Percentiles rank a stretch among this genome's conserved stretches.
phyloP scores from a whole-genome alignment of 92 coral and sea anemone genomes.

The Metridium senile region DNA sequence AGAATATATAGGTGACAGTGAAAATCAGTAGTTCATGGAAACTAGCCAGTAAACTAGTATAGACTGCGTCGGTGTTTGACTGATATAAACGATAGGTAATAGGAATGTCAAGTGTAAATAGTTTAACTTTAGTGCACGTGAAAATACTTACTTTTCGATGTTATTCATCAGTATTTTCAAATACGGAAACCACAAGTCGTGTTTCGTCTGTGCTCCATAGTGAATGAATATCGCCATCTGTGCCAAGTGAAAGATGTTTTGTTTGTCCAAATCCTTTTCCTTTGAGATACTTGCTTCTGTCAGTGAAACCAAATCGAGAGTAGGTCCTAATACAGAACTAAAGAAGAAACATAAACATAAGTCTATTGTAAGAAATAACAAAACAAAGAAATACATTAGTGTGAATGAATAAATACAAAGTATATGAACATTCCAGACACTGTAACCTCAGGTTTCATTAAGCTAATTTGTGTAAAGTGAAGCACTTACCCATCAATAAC shows the following conservation, averaged over 20 bases:
- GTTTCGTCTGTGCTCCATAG: constrained; percentile 48
- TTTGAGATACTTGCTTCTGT: constrained; percentile 44
- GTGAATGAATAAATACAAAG: neutral
- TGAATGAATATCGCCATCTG: constrained; percentile 57
- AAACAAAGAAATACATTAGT: neutral
- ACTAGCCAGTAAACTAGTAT: too few relatives aligned
- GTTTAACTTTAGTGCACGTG: too few relatives aligned
- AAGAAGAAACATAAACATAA: neutral
- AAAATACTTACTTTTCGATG: constrained; percentile 24
- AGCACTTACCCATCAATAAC: constrained; percentile 52
- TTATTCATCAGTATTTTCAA: constrained; percentile 36
- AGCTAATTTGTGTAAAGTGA: neutral
- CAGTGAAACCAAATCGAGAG: constrained; percentile 54
- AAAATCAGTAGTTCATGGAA: too few relatives aligned
- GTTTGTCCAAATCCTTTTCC: constrained; percentile 31
- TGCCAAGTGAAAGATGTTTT: constrained; percentile 42
- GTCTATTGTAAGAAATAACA: neutral
- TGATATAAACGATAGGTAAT: too few relatives aligned
- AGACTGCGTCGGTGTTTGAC: too few relatives aligned
- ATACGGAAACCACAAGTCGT: constrained; percentile 61
- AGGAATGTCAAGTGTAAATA: too few relatives aligned
- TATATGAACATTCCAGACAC: neutral
- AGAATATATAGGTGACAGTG: too few relatives aligned
- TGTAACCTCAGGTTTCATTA: neutral
- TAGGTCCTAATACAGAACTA: constrained; percentile 62